Base-by-base conservation (phyloP, 2,797 vertebrate genomes). In the Myotis findleyi region DNA sequence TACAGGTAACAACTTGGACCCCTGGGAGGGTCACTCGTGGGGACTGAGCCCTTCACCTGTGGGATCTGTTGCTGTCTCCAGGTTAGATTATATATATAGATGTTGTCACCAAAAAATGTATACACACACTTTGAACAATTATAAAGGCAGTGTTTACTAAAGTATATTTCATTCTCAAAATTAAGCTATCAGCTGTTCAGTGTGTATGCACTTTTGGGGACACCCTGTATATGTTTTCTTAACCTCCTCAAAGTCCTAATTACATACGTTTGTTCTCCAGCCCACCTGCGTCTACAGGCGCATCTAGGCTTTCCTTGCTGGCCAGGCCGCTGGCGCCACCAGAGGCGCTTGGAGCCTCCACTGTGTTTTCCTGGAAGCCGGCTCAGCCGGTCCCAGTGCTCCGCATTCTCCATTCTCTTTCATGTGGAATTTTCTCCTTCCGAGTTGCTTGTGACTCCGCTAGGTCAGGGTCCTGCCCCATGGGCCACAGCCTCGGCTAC, bases 261-360 rank as follows among this genome's bases (percentile, higher is more conserved):
- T 77, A 49, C 11, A 16, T 20, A n/a, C 62, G 23, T 17, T 14
- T 30, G 9, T 1, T 59, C 59, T 33, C 80, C 30, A 66, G 59
- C 80, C 33, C 6, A 23, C 68, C 59, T 23, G n/a, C 41, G 49
- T 44, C 57, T 27, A 3, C 12, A 0, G 13, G 33, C 71, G 53
- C 55, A 23, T 8, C 36, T 10, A 8, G 57, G 59, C n/a, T 30
- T 44, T 30, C 6, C 1, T 16, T 6, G 49, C 38, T 49, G 66
- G 25, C 41, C 27, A 38, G 9, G 7, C 33, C 7, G 3, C 38
- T 3, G 18, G 51, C 36, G 0, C 75, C 36, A 47, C 11, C 47
- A 0, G 12, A 47, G 0, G 4, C 1, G 0, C 33, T 5, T 7
- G 3, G 3, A 47, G 47, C 86, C 17, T 30, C 41, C 3, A 4